phyloP scores from a whole-genome alignment of 1,140 invertebrate species.

The Heliconius melpomene region DNA sequence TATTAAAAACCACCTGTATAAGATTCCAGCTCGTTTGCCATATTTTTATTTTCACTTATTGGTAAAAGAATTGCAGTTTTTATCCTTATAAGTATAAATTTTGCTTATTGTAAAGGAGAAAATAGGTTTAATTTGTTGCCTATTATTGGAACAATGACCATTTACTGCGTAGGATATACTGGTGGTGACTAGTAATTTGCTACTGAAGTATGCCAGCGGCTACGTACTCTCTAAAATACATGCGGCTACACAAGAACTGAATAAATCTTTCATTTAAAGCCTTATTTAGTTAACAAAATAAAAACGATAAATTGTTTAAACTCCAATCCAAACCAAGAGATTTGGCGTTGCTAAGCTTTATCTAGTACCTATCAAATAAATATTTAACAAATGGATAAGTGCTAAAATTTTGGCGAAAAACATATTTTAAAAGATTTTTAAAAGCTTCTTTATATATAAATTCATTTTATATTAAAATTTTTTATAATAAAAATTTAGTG shows the following conservation, averaged over 20 bases:
- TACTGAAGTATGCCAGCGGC: constrained; percentile 32
- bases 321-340: not conserved
- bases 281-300: not conserved
- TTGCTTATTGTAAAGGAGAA: constrained; percentile 34
- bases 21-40: not conserved
- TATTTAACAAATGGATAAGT: no score
- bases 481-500: constrained; percentile 50
- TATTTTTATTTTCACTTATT: constrained; percentile 9
- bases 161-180: constrained; percentile 32
- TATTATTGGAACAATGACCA: constrained; percentile 40
- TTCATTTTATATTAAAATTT: not conserved
- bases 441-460: no score
- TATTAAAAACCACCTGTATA: constrained; percentile 7
- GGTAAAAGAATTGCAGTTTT: not conserved
- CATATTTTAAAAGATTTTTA: not conserved
- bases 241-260: constrained; percentile 23
- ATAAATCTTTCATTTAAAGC: not conserved
- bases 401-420: not conserved
- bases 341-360: no score
- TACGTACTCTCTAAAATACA: constrained; percentile 30
- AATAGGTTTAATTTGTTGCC: constrained; percentile 45
- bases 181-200: constrained; percentile 35
- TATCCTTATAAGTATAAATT: not conserved
- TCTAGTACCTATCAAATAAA: no score
- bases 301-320: not conserved